phyloP scores from a whole-genome alignment of 2,113 vertebrate genomes.

The Uria lomvia region DNA sequence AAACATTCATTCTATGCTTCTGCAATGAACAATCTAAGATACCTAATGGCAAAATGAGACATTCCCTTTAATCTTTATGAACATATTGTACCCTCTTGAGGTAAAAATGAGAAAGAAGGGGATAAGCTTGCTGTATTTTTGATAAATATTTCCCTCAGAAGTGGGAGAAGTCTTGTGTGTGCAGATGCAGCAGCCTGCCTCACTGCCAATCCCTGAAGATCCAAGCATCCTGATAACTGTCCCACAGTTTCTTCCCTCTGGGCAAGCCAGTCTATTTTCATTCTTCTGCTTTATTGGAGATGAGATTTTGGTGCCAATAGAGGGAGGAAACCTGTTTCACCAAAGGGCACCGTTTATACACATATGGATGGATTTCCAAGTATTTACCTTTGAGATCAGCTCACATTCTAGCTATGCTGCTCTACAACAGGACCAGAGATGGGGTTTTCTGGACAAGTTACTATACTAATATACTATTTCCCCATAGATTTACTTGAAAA shows the following conservation, averaged over 20 bases:
- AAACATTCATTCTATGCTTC: slow-evolving; percentile 15
- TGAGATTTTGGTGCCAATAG: background rate
- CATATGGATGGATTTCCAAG: background rate
- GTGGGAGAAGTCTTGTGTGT: background rate
- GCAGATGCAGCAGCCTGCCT: background rate
- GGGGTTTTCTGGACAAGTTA: background rate
- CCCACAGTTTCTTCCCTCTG: background rate
- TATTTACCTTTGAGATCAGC: background rate
- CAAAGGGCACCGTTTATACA: background rate
- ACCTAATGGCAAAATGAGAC: background rate
- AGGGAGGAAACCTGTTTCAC: background rate
- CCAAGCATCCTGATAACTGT: background rate
- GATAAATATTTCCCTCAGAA: background rate
- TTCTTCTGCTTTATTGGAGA: background rate
- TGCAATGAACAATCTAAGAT: slow-evolving; percentile 14
- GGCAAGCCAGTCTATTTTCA: background rate
- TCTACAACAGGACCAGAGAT: background rate
- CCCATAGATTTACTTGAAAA: background rate
- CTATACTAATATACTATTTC: background rate
- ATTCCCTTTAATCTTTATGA: slow-evolving; percentile 30
- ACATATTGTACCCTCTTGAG: background rate
- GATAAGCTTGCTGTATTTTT: background rate
- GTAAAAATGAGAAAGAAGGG: slow-evolving; percentile 21
- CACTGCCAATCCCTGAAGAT: background rate
- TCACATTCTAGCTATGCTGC: background rate